A percentile compares a stretch with the other conserved stretches of the same genome.
phyloP scores from a whole-genome alignment of 2,113 vertebrate genomes.

The Orycteropus afer region DNA sequence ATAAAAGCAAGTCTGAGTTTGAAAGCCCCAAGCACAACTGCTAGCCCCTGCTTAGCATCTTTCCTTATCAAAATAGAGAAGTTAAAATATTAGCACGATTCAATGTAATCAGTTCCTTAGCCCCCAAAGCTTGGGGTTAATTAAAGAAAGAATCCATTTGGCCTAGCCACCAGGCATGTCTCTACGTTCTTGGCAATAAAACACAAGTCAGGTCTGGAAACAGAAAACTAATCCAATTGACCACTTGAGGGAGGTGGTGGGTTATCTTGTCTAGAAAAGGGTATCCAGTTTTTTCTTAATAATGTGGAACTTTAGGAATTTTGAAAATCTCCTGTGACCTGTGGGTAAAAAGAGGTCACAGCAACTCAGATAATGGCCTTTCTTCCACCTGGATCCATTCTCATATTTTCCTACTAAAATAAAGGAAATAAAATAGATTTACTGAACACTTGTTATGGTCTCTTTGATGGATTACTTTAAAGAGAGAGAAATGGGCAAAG shows the following conservation, averaged over 20 bases:
- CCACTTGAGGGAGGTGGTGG: constrained; percentile 86
- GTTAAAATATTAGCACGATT: constrained; percentile 50
- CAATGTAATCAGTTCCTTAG: neutral
- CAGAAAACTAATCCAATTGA: constrained; percentile 75
- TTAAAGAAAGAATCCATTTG: constrained; percentile 18
- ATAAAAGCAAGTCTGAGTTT: neutral
- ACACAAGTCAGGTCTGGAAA: constrained; percentile 63
- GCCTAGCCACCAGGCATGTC: neutral
- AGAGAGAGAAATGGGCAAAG: constrained; percentile 68
- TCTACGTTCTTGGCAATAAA: constrained; percentile 62
- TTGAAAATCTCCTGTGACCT: constrained; percentile 69
- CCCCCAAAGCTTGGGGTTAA: neutral
- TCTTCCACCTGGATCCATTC: constrained; percentile 59
- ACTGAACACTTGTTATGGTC: constrained; percentile 26
- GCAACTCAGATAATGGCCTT: constrained; percentile 51
- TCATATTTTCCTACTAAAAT: constrained; percentile 48
- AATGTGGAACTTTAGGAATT: constrained; percentile 69
- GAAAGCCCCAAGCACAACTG: neutral
- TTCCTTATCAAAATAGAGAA: neutral
- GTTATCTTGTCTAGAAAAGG: constrained; percentile 78
- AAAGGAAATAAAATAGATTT: constrained; percentile 58
- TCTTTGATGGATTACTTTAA: constrained; percentile 66
- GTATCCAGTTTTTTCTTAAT: constrained; percentile 54
- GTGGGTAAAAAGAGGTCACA: constrained; percentile 62
- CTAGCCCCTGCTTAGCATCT: neutral